Evolutionary conservation across 2,888 invertebrate genomes (phyloP).

Genomic region (Scaptomyza parva): DNA sequence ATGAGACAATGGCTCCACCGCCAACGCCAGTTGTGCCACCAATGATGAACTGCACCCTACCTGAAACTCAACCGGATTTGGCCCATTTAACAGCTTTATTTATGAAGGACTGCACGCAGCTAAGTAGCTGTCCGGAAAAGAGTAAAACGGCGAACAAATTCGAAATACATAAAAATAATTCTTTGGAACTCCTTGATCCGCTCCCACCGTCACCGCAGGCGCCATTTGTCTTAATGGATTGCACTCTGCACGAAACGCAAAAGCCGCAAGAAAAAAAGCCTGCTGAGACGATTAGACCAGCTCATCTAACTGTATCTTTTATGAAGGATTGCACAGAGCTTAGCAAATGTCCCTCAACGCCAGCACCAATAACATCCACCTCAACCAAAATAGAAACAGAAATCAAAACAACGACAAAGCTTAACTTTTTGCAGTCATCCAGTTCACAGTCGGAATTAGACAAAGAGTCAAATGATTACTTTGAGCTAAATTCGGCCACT

Average conservation of each 20-base stretch:
- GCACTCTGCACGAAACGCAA: conserved; percentile 18
- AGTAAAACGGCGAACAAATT: conserved; percentile 12
- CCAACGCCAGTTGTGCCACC: conserved; percentile 8
- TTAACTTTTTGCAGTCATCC: conserved; percentile 35
- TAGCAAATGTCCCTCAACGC: conserved; percentile 38
- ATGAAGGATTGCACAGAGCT: conserved; percentile 69
- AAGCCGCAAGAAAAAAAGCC: conserved; percentile 3
- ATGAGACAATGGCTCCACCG: conserved; percentile 54
- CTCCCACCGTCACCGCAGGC: neutral
- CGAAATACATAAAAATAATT: conserved; percentile 41
- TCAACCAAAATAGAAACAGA: neutral
- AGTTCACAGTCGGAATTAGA: neutral
- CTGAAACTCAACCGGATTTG: conserved; percentile 53
- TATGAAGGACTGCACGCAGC: conserved; percentile 71
- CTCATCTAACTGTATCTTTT: conserved; percentile 61
- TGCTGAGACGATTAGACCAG: conserved; percentile 20
- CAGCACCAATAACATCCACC: neutral
- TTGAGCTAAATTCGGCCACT: conserved; percentile 81
- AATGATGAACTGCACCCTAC: conserved; percentile 43
- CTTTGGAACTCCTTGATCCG: conserved; percentile 22
- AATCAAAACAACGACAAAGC: conserved; percentile 3
- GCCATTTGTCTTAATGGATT: conserved; percentile 5
- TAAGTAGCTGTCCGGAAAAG: conserved; percentile 45
- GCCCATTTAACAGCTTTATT: conserved; percentile 64
- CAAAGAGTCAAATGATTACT: conserved; percentile 37